Conservation (phyloP, 2,888 invertebrate genomes). For the Stenurella melanura region DNA sequence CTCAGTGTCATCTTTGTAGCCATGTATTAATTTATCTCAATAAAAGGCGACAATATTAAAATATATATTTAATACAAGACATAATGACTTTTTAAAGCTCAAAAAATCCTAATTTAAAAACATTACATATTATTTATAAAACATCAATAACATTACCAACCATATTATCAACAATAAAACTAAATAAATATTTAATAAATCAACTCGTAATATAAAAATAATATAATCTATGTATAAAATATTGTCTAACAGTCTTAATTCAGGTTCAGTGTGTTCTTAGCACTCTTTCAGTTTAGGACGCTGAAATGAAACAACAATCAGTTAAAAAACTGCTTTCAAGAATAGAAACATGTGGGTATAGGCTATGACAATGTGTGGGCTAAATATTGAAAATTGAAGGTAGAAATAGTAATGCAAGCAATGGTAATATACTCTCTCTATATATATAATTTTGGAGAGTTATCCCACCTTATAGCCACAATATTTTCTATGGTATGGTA, state of each 20-base stretch:
- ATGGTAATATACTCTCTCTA: too few relatives aligned
- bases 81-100: neutral
- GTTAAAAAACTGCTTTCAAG: too few relatives aligned
- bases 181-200: slow-evolving; percentile 1
- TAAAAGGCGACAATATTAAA: neutral
- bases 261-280: neutral
- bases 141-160: neutral
- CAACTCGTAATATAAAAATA: neutral
- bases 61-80: neutral
- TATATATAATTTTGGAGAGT: too few relatives aligned
- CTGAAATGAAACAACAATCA: slow-evolving; percentile 7
- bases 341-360: too few relatives aligned
- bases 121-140: neutral
- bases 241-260: slow-evolving; percentile 1
- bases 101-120: neutral
- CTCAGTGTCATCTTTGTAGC: too few relatives aligned
- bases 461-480: too few relatives aligned
- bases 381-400: too few relatives aligned
- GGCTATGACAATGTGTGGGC: too few relatives aligned
- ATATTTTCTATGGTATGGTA: too few relatives aligned
- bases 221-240: neutral
- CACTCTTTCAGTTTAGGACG: slow-evolving; percentile 25
- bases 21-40: too few relatives aligned
- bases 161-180: slow-evolving; percentile 4
- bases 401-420: too few relatives aligned